Evolutionary conservation across 2,797 vertebrate species (phyloP).

Genomic region (Cyclopterus lumpus): DNA sequence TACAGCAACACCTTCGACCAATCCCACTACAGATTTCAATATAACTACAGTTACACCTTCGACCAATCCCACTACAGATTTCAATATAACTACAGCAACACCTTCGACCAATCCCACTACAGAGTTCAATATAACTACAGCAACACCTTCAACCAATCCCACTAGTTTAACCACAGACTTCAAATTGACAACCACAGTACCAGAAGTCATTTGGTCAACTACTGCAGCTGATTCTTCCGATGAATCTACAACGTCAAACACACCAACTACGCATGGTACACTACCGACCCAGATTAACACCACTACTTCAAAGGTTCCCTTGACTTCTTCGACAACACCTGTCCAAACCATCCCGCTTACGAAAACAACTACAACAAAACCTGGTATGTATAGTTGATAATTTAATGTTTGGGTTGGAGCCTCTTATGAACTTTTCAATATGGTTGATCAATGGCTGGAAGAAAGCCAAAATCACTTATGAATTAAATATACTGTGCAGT

Average conservation of each 20-base stretch:
- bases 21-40: not conserved
- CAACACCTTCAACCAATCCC: not conserved
- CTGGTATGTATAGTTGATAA: constrained; percentile 46
- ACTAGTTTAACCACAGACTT: not conserved
- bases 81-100: not conserved
- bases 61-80: not conserved
- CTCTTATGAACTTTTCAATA: not conserved
- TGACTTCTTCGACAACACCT: constrained; percentile 6
- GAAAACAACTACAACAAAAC: not conserved
- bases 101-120: not conserved
- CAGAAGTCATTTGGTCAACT: not conserved
- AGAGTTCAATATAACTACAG: not conserved
- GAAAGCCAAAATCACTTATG: not conserved
- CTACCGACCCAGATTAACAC: not conserved
- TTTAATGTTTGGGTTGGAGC: not conserved
- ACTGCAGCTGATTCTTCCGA: not conserved
- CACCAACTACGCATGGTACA: not conserved
- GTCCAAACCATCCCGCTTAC: not conserved
- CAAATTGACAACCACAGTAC: constrained; percentile 11
- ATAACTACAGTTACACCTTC: not conserved
- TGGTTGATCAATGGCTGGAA: not conserved
- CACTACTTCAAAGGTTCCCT: not conserved
- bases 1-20: not conserved
- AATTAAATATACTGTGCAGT: not conserved
- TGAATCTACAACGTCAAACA: not conserved